Base-by-base conservation (phyloP, 2,113 vertebrate species). In the Dendropsophus ebraccatus region DNA sequence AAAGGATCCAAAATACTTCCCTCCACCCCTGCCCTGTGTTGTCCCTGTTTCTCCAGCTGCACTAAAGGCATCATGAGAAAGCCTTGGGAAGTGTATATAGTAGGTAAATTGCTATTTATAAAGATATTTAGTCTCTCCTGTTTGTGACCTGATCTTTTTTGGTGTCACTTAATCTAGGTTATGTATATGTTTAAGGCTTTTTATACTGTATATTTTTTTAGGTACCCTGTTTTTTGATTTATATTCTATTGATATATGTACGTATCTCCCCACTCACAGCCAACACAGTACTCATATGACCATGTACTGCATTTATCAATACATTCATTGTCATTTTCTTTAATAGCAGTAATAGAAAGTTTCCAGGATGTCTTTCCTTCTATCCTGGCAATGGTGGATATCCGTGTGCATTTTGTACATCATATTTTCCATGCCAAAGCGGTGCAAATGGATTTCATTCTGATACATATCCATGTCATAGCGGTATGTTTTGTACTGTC, bases 191-290 rank as follows among this genome's bases (percentile, higher is more conserved):
- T 84, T 65, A 76, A 84, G 17, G 25, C 70, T 85, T 86, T 86
- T 86, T 86, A 86, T 86, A 86, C 76, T 86, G 84, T 80, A 37
- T 79, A 75, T 84, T 84, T 84, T 70, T 83, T 62, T 84, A 84
- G 56, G 56, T 76, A 62, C 2, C 19, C 32, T 62, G 23, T 62
- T 81, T 81, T 76, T 79, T 56, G 14, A 37, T 81, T 62, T 45
- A 45, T 81, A 81, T 54, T 60, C 45, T 81, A 62, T 81, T 45
- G 58, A 25, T 54, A 41, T 41, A 32, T 60, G 8, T 41, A 25
- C 49, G 3, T 30, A 14, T n/a, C 21, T 45, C 35, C 65, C 78
- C 52, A 21, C 28, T 25, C 25, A 83, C 52, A 83, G 19, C 67
- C 49, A 41, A 30, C 49, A 83, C 45, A 52, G 21, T 70, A 49